phyloP scores from a whole-genome alignment of 2,888 invertebrate species.

The Morinoia aosen region DNA sequence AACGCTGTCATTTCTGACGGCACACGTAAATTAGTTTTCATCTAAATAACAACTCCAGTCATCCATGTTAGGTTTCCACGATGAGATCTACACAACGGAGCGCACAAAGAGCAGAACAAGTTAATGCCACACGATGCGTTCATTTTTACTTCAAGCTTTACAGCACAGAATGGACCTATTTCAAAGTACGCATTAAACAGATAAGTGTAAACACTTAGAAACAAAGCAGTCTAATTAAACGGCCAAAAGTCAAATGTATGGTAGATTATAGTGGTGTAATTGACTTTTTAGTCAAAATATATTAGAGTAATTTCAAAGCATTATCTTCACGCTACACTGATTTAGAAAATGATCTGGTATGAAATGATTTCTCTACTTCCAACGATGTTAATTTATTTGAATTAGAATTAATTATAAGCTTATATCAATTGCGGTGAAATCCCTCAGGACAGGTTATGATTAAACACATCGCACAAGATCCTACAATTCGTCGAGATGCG shows the following conservation, averaged over 20 bases:
- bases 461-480: neutral
- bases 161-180: neutral
- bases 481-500: neutral
- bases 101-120: neutral
- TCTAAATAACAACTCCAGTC: neutral
- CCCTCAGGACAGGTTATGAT: neutral
- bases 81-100: neutral
- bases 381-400: neutral
- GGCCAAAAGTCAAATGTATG: neutral
- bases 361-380: neutral
- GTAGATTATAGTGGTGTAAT: neutral
- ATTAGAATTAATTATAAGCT: neutral
- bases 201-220: neutral
- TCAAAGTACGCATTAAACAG: neutral
- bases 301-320: neutral
- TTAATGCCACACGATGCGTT: neutral
- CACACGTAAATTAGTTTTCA: too few relatives aligned
- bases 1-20: too few relatives aligned
- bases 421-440: neutral
- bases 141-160: neutral
- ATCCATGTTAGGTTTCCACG: neutral
- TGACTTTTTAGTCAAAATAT: neutral
- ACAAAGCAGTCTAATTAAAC: neutral
- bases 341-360: neutral
- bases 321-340: neutral